Conservation (phyloP, 1,140 invertebrate genomes). For the Ips nitidus region DNA sequence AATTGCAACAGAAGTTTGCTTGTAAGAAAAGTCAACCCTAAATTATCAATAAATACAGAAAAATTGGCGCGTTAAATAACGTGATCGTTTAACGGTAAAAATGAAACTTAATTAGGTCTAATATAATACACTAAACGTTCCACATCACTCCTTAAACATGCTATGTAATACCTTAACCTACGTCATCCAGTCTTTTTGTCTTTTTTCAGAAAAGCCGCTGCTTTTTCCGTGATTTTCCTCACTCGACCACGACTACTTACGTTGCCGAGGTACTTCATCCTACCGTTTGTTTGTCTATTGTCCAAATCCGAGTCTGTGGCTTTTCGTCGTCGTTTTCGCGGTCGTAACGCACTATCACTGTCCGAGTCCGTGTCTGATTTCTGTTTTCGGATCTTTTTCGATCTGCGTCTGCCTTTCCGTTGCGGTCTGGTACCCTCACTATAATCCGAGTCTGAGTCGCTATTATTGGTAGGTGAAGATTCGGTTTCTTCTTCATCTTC, state of each 20-base stretch:
- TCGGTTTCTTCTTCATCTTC: constrained; percentile 1
- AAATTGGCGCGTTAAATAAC: no score
- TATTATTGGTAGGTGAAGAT: not conserved
- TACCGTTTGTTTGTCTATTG: constrained; percentile 26
- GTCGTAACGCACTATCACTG: constrained; percentile 12
- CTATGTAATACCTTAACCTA: not conserved
- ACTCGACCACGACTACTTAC: constrained; percentile 83
- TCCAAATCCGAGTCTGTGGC: constrained; percentile 37
- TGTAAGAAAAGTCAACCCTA: no score
- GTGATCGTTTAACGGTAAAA: no score
- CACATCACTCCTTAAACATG: no score
- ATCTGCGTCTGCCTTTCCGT: constrained; percentile 5
- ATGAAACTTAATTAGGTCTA: no score
- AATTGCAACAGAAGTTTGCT: no score
- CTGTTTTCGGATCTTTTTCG: constrained; percentile 10
- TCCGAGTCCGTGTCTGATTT: constrained; percentile 18
- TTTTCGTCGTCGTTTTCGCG: constrained; percentile 48
- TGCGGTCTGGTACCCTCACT: constrained; percentile 3
- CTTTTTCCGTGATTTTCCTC: constrained; percentile 77
- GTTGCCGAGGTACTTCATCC: constrained; percentile 57
- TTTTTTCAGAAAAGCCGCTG: constrained; percentile 56
- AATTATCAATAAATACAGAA: no score
- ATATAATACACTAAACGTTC: no score
- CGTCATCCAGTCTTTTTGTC: constrained; percentile 35
- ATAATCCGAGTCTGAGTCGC: constrained; percentile 11